phyloP scores from a whole-genome alignment of 92 coral and sea anemone genomes.

The Bergia sp. region DNA sequence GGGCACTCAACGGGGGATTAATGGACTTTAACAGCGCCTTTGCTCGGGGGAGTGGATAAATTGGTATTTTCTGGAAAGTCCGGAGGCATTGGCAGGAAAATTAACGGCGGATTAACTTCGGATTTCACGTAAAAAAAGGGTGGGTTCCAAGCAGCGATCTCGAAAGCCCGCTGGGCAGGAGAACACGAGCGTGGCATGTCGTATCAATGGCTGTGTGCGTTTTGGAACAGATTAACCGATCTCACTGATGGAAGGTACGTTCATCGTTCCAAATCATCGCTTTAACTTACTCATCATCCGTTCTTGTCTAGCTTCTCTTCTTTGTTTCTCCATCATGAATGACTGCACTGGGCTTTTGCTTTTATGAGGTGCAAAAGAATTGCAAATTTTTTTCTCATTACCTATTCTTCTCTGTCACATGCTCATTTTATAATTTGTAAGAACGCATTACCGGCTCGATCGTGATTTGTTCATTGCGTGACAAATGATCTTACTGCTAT shows the following conservation, averaged over 20 bases:
- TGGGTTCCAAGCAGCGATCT: background rate
- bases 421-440: too few species aligned
- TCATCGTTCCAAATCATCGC: background rate
- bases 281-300: background rate
- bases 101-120: background rate
- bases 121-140: background rate
- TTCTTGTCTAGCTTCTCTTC: background rate
- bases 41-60: background rate
- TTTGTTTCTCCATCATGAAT: background rate
- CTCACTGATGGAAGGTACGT: background rate
- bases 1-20: background rate
- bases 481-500: too few species aligned
- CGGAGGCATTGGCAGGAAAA: background rate
- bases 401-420: too few species aligned
- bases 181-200: background rate
- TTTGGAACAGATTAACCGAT: background rate
- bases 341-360: too few species aligned
- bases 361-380: too few species aligned
- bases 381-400: too few species aligned
- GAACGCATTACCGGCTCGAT: too few species aligned
- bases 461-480: too few species aligned
- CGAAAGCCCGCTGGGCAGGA: background rate
- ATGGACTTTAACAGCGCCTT: background rate
- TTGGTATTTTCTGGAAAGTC: background rate
- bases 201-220: background rate